Evolutionary conservation across 2,888 invertebrate species (phyloP).

Genomic region (Nycteola revayana): DNA sequence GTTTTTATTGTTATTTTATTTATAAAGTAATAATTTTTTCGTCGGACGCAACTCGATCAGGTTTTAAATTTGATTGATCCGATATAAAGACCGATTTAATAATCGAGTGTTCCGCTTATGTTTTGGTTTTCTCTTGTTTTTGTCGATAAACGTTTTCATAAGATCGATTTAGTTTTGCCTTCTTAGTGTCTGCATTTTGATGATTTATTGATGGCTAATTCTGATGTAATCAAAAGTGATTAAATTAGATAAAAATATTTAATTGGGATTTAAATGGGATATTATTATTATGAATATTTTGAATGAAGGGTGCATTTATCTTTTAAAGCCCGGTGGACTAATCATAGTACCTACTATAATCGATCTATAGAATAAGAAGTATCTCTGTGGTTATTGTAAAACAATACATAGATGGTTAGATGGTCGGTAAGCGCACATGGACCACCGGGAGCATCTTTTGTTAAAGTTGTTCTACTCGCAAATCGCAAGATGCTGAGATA

Average conservation of each 20-base stretch:
- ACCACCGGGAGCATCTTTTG: constrained; percentile 76
- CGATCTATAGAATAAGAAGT: constrained; percentile 18
- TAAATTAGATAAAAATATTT: constrained; percentile 28
- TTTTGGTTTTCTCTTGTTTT: constrained; percentile 61
- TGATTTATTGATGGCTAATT: constrained; percentile 60
- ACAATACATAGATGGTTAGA: constrained; percentile 56
- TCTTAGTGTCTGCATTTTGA: constrained; percentile 51
- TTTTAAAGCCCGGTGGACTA: constrained; percentile 2
- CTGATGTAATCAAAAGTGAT: constrained; percentile 39
- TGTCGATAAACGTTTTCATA: constrained; percentile 66
- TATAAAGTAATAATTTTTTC: constrained; percentile 81
- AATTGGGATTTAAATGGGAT: constrained; percentile 21
- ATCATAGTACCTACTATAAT: constrained; percentile 25
- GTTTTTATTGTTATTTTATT: constrained; percentile 82
- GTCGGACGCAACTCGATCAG: constrained; percentile 73
- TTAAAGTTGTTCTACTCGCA: constrained; percentile 67
- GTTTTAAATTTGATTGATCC: constrained; percentile 82
- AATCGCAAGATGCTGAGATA: constrained; percentile 76
- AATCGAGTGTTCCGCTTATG: constrained; percentile 71
- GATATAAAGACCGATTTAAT: constrained; percentile 80
- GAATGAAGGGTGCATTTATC: constrained; percentile 10
- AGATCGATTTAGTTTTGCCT: constrained; percentile 56
- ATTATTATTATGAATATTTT: constrained; percentile 19
- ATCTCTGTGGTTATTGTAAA: constrained; percentile 37
- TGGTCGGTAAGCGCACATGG: constrained; percentile 54